Base-by-base conservation (phyloP, 2,888 invertebrate genomes). In the Pyralis farinalis region DNA sequence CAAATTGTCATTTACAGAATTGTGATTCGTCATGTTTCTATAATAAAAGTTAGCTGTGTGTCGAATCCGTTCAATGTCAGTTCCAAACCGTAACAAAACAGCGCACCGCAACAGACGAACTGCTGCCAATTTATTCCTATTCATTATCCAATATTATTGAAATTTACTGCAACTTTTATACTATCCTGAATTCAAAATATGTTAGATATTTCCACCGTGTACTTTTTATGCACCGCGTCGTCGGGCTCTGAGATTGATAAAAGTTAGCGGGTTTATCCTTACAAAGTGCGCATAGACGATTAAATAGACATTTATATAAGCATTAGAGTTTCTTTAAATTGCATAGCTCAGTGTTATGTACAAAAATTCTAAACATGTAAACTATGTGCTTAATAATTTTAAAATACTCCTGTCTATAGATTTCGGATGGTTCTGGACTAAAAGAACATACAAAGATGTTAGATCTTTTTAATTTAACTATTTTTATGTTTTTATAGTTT, bases 11-110 rank as follows among this genome's bases (percentile, higher is more conserved):
- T 63, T 66, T 55, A 55, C 53, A 50, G 53, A 58, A 63, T 62
- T 54, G 58, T 43, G 67, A 66, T 71, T 62, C 53, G 56, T 65
- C 62, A 67, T 60, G 66, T 64, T 70, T 64, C 66, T 61, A 58
- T 58, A 60, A 62, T 60, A 64, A 63, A 57, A 46, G 56, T 43
- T 43, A 51, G 58, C 55, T 49, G 60, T 70, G 61, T 71, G 53
- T 58, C 68, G 66, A 67, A 76, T 75, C 55, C 58, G 55, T 59
- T 70, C 70, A 71, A 70, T 73, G 70, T 63, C 65, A 60, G 63
- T 63, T 55, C 49, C 53, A 49, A 62, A 53, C 62, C 71, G 67
- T 63, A 72, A 71, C 73, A 62, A 68, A 73, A 66, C 57, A 44
- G 49, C 47, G 54, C 58, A 56, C 54, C 59, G 57, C 44, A 48